phyloP scores from a whole-genome alignment of 2,113 vertebrate genomes.

The Pluvianellus socialis region DNA sequence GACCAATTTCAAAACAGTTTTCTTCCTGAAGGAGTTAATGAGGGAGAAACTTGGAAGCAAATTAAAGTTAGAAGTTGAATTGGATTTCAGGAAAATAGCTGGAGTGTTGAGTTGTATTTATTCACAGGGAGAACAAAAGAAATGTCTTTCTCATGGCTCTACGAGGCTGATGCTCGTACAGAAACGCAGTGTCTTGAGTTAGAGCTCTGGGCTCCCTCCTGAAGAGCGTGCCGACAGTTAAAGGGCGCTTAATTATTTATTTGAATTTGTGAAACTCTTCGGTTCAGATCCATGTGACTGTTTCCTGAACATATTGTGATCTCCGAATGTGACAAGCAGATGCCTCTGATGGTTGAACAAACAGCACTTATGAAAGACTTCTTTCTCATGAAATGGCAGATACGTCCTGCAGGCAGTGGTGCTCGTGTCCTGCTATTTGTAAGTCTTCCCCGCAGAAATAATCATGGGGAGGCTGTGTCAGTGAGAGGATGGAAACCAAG shows the following conservation, averaged over 20 bases:
- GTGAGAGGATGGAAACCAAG: not conserved
- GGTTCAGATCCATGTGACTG: conserved; percentile 16
- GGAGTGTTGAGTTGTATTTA: conserved; percentile 35
- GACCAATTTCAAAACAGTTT: not conserved
- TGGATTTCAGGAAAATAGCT: conserved; percentile 12
- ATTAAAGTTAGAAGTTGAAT: conserved; percentile 37
- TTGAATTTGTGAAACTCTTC: conserved; percentile 13
- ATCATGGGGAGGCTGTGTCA: not conserved
- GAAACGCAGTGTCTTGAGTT: not conserved
- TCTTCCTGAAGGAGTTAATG: conserved; percentile 7
- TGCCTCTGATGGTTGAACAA: conserved; percentile 35
- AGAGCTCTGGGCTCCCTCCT: not conserved
- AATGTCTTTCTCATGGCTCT: conserved; percentile 12
- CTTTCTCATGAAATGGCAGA: conserved; percentile 39
- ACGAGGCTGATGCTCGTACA: not conserved
- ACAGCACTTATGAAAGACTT: not conserved
- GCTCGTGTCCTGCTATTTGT: not conserved
- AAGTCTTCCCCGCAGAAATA: not conserved
- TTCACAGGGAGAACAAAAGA: conserved; percentile 56
- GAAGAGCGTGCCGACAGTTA: not conserved
- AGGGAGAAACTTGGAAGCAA: conserved; percentile 40
- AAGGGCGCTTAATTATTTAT: not conserved
- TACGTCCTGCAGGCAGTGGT: not conserved
- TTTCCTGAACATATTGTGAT: conserved; percentile 33
- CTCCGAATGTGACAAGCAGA: conserved; percentile 48